Evolutionary conservation across 2,888 invertebrate genomes (phyloP), one percentile per base, ranked within the genome.

Genomic region (Heterodera filipjevi): DNA sequence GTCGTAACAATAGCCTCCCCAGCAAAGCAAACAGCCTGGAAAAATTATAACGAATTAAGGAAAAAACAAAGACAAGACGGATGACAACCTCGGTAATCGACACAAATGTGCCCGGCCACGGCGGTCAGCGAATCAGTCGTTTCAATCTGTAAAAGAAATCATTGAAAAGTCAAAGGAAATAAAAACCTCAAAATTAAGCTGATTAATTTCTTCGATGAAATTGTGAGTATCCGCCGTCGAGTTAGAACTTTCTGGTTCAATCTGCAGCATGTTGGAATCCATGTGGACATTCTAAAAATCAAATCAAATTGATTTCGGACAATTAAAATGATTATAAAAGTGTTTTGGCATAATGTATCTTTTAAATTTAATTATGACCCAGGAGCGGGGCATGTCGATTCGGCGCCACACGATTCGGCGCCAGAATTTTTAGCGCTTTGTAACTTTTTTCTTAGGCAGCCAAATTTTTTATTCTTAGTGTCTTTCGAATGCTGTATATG

Each of bases 1-100:
- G n/a, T 75, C 75, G 33, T 66, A 75, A 35, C 75, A 66, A 33
- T 75, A 75, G 19, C 75, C 75, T n/a, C 75, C 75, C 75, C 75
- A 75, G 44, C 75, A 75, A 8, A 75, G 53, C 39, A 75, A 35
- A 75, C 75, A 75, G 44, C 75, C 75, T 75, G 12, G n/a, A 66
- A 66, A 27, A n/a, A 27, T 59, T 5, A 5, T 27, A 27, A 49
- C 22, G 10, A n/a, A 27, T 59, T 59, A 68, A 27, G 32, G 35
- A 68, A 32, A 30, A 68, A 33, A 3, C 32, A 39, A 39, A 39
- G 39, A 39, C 39, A 12, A 12, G 10, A 14, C 33, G 19, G 6
- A 33, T 19, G 16, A 3, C 3, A 14, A 68, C 68, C 68, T 19
- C 68, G 68, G 35, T 68, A 68, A 16, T 68, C 68, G 33, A 75